Conservation (phyloP, 2,888 invertebrate genomes). For the Volucella zonaria region DNA sequence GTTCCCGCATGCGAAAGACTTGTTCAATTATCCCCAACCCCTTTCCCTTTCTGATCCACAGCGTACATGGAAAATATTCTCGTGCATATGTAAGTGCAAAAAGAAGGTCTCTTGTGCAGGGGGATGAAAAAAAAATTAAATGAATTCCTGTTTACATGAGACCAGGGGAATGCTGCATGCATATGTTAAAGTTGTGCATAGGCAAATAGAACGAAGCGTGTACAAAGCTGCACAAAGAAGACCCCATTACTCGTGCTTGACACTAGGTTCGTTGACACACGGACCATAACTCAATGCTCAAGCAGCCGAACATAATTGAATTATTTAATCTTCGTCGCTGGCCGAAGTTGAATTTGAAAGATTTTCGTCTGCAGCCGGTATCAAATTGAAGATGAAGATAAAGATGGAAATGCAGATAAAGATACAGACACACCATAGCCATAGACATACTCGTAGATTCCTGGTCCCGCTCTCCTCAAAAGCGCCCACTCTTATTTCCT, state of each 20-base stretch:
- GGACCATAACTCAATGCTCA: constrained; percentile 62
- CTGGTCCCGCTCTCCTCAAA: not conserved
- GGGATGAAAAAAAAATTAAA: constrained; percentile 10
- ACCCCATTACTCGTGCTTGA: constrained; percentile 13
- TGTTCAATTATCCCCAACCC: too few relatives aligned
- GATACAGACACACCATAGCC: too few relatives aligned
- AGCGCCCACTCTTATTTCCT: constrained; percentile 63
- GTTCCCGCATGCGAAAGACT: constrained; percentile 34
- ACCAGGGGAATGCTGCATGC: constrained; percentile 44
- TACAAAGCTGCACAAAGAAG: constrained; percentile 1
- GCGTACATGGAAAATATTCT: constrained; percentile 33
- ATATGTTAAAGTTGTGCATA: constrained; percentile 54
- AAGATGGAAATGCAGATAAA: too few relatives aligned
- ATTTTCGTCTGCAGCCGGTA: constrained; percentile 42
- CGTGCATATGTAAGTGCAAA: constrained; percentile 12
- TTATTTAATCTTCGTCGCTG: constrained; percentile 62
- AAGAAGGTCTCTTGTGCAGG: constrained; percentile 12
- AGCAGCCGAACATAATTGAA: constrained; percentile 71
- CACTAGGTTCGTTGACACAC: constrained; percentile 61
- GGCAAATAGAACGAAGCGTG: constrained; percentile 27
- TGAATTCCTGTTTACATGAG: constrained; percentile 58
- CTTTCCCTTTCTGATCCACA: too few relatives aligned
- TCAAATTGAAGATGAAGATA: not conserved
- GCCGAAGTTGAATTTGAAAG: constrained; percentile 39
- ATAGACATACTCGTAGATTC: too few relatives aligned